A percentile compares a stretch with the other conserved stretches of the same genome.
Conservation (phyloP, 2,113 vertebrate genomes). For the Propithecus coquereli region DNA sequence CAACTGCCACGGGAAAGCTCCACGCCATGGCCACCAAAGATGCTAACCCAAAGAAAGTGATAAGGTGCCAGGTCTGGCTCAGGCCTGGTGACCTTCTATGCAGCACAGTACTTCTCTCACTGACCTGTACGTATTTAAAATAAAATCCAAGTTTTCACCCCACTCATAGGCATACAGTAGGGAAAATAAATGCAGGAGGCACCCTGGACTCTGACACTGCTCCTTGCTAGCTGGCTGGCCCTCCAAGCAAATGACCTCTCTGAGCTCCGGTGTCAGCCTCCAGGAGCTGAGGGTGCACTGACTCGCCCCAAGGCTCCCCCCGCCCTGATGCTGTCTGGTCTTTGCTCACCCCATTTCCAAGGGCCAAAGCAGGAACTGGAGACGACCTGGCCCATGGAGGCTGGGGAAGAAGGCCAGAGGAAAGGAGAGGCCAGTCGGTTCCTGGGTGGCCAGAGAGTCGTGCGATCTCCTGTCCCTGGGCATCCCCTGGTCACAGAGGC, state of each 20-base stretch:
- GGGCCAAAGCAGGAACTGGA: neutral
- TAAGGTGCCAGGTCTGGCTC: neutral
- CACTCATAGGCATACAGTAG: neutral
- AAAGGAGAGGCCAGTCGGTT: neutral
- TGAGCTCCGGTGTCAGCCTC: neutral
- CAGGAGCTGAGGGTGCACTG: neutral
- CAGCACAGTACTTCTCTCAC: neutral
- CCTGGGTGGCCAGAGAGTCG: neutral
- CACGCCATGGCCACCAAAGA: neutral
- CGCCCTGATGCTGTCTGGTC: neutral
- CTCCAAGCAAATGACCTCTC: neutral
- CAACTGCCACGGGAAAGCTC: fast-evolving
- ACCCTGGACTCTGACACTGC: neutral
- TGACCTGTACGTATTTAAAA: neutral
- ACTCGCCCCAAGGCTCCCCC: neutral
- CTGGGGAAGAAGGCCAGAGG: neutral
- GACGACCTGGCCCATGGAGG: neutral
- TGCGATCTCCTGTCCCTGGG: fast-evolving
- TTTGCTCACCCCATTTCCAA: neutral
- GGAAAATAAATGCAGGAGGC: neutral
- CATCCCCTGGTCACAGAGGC: neutral
- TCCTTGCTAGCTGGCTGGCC: neutral
- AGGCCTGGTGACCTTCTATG: neutral
- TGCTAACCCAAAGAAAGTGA: neutral
- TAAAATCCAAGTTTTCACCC: neutral